Percentiles rank a stretch among this genome's conserved stretches.
These are phyloP conservation scores for Erpornis zantholeuca DNA, from an alignment of 2,113 vertebrate species.

Conservation along the genomic window DNA sequence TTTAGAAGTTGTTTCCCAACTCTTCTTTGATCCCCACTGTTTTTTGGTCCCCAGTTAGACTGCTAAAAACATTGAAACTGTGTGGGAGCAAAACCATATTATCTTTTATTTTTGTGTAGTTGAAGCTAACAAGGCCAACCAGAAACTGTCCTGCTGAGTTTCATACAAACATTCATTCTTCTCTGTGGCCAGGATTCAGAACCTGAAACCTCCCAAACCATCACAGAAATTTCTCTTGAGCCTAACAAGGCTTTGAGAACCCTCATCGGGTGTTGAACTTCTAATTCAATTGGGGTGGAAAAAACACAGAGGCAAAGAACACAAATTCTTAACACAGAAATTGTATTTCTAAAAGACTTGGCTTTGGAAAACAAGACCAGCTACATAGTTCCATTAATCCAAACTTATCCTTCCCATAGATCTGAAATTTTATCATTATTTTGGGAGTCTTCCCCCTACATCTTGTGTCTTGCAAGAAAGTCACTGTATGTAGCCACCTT, in stretches of 20 bases:
- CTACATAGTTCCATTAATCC: not conserved
- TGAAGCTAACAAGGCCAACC: not conserved
- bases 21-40: not conserved
- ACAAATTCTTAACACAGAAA: not conserved
- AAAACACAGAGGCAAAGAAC: not conserved
- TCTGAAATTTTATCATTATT: not conserved
- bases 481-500: not conserved
- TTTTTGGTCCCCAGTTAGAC: not conserved
- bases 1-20: not conserved
- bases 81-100: not conserved
- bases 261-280: not conserved
- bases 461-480: not conserved
- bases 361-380: not conserved
- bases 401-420: not conserved
- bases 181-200: not conserved
- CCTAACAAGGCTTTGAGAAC: not conserved
- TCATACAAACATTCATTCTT: not conserved
- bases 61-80: not conserved
- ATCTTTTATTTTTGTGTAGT: not conserved
- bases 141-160: not conserved
- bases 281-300: not conserved
- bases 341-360: not conserved
- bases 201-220: not conserved
- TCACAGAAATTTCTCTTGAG: not conserved
- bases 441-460: not conserved